Conservation (phyloP, 1,140 invertebrate genomes). For the Euglossa dilemma region DNA sequence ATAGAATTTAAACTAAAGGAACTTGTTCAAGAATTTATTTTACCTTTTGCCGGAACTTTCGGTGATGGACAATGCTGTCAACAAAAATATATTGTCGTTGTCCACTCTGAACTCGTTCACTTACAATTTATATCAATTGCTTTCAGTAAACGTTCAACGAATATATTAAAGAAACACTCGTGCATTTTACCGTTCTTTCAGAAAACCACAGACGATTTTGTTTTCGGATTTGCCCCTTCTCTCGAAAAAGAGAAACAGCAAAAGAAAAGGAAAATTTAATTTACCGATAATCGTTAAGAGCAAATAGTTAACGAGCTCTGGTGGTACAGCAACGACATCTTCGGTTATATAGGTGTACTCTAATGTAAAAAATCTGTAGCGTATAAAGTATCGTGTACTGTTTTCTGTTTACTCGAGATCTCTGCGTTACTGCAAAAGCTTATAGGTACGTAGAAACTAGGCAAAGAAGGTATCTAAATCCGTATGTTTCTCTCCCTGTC, state of each 20-base stretch:
- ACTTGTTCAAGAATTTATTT: conserved; percentile 8
- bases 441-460: conserved; percentile 26
- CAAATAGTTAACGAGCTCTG: not conserved
- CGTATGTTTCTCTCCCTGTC: not conserved
- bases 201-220: not conserved
- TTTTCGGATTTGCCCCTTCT: no score
- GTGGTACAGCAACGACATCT: not conserved
- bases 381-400: conserved; percentile 11
- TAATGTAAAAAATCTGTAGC: conserved; percentile 29
- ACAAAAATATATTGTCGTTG: not conserved
- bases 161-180: not conserved
- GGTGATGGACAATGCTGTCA: not conserved
- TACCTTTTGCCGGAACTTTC: not conserved
- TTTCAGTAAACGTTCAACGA: not conserved
- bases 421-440: conserved; percentile 7
- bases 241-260: not conserved
- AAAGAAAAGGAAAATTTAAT: not conserved
- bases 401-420: not conserved
- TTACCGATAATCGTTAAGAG: not conserved
- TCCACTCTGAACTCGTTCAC: not conserved
- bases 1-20: conserved; percentile 31
- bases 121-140: not conserved
- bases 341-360: not conserved
- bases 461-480: conserved; percentile 37
- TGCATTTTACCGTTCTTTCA: not conserved